Evolutionary conservation across 1,140 invertebrate genomes (phyloP), one percentile per base, ranked within the genome.

Genomic region (Lordiphosa mommai): DNA sequence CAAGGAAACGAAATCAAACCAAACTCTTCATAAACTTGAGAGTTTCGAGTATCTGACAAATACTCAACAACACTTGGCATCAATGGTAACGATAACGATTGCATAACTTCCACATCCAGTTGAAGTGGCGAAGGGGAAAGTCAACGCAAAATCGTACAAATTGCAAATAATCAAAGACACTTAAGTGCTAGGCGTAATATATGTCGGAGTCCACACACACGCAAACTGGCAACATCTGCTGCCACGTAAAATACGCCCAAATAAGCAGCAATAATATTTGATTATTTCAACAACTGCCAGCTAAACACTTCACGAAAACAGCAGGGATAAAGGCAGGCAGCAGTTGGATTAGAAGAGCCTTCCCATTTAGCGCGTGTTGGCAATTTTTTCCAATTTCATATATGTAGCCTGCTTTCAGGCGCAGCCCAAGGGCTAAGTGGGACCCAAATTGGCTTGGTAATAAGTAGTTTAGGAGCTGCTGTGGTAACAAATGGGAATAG

Each of bases 121-220:
- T 58, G 48, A 61, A 67, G 72, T 77, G 49, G 47, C 71, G 51
- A 60, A 65, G 50, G 53, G 63, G 44, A 17, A 70, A 53, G 56
- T 61, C 16, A 36, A 34, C 44, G 40, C 34, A 56, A 56, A 72
- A 64, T 70, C 64, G 64, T 65, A 80, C 72, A 66, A 80, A 80
- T 80, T 73, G 64, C 73, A 79, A 79, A 79, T 79, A 77, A 77
- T 77, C 72, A 67, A 77, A 77, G 72, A 77, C 67, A 77, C 72
- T 77, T 71, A 58, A 77, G 72, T 59, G 66, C 46, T 56, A 38
- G 40, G 52, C 23, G 74, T 67, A 76, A 56, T 61, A 52, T 71
- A 70, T 74, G 49, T 63, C 17, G 64, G 64, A 36, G 37, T 37
- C 44, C n/a, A 36, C 17, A 49, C 23, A 38, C 23, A 16, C 48